Conservation (phyloP, 2,797 vertebrate species). For the Myripristis jacobus region DNA sequence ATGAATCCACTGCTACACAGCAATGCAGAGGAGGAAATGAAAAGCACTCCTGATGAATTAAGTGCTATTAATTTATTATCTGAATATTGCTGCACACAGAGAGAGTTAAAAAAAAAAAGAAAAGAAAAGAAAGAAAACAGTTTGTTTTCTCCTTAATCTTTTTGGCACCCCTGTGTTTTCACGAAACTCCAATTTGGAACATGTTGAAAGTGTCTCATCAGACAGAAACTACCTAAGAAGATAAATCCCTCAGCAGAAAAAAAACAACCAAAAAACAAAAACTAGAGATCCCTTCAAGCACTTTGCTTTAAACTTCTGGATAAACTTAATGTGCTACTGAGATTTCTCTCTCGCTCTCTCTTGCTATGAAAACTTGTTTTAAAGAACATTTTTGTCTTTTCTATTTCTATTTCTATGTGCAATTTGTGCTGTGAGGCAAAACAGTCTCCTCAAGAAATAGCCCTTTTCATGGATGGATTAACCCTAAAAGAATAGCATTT, state of each 20-base stretch:
- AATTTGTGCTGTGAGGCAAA: too few species aligned
- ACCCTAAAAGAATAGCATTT: too few species aligned
- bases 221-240: slow-evolving; percentile 42
- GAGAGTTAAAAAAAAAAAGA: too few species aligned
- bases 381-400: background rate
- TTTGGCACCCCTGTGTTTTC: slow-evolving; percentile 53
- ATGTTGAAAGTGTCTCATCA: slow-evolving; percentile 56
- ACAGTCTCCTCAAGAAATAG: background rate
- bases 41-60: slow-evolving; percentile 52
- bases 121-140: slow-evolving; percentile 16
- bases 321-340: background rate
- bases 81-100: slow-evolving; percentile 34
- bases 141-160: slow-evolving; percentile 49
- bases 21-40: slow-evolving; percentile 28
- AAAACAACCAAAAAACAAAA: slow-evolving; percentile 12
- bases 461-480: background rate
- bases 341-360: background rate
- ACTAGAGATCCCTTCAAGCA: slow-evolving; percentile 26
- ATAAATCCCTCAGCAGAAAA: slow-evolving; percentile 40
- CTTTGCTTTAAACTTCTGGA: slow-evolving; percentile 27
- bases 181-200: slow-evolving; percentile 46
- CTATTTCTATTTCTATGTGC: background rate
- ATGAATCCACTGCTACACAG: slow-evolving; percentile 30
- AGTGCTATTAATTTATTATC: slow-evolving; percentile 47
- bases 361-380: background rate